phyloP scores from a whole-genome alignment of 2,797 vertebrate species.

The Paramormyrops hopkinsi region DNA sequence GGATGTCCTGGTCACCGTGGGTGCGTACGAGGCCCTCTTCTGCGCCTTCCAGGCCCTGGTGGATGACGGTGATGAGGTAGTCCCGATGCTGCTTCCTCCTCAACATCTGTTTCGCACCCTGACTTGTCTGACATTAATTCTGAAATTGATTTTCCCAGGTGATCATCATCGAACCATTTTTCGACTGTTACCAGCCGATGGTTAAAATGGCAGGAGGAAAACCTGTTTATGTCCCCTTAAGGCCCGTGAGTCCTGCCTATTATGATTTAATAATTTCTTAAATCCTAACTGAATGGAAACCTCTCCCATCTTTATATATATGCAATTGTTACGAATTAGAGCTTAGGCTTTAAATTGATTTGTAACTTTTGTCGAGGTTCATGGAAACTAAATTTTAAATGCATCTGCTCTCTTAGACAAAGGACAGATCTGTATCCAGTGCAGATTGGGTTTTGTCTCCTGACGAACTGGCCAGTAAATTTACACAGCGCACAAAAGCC shows the following conservation, averaged over 20 bases:
- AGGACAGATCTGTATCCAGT: constrained; percentile 58
- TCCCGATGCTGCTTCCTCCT: not conserved
- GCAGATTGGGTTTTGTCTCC: constrained; percentile 78
- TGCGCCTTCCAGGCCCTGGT: constrained; percentile 84
- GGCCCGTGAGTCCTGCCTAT: constrained; percentile 60
- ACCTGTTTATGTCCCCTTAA: constrained; percentile 74
- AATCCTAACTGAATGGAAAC: not conserved
- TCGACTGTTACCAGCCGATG: constrained; percentile 92
- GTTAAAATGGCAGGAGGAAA: constrained; percentile 81
- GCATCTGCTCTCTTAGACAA: constrained; percentile 14
- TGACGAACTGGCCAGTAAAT: constrained; percentile 77
- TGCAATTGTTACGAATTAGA: not conserved
- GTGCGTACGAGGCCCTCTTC: constrained; percentile 85
- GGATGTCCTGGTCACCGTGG: constrained; percentile 84
- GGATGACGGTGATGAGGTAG: constrained; percentile 86
- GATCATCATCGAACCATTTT: constrained; percentile 88
- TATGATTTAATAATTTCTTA: not conserved
- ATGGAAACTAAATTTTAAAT: not conserved
- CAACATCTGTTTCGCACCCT: not conserved
- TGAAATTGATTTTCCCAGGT: constrained; percentile 61
- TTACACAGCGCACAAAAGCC: constrained; percentile 77
- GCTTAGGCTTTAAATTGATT: not conserved
- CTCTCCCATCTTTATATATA: not conserved
- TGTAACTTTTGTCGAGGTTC: not conserved
- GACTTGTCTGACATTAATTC: not conserved